Base-by-base conservation (phyloP, 1,140 invertebrate genomes). In the Drosophila obscura region DNA sequence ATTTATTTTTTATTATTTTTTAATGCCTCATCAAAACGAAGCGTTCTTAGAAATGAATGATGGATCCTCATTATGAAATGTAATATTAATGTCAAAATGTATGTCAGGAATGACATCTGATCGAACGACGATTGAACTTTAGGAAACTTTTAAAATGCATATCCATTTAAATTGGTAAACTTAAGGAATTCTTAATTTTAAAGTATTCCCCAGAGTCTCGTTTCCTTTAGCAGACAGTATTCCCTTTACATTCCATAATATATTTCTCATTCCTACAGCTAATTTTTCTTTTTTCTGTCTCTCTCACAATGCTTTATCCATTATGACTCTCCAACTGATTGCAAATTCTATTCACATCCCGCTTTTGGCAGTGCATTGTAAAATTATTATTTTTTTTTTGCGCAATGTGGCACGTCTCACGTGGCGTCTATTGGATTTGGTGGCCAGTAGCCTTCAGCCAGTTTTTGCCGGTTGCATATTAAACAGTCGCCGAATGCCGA, bases 381-480 rank as follows among this genome's bases (percentile, higher is more conserved):
- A 76, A 81, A 53, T 69, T 49, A 68, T 51, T 71, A 72, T 80
- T 39, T 62, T 62, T 62, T 50, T 46, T 44, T 39, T 46, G 44
- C 55, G 43, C 43, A 52, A 46, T 64, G 57, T 52, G 46, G 24
- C 48, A n/a, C 35, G 39, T 45, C 24, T 45, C 22, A 45, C 55
- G 22, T 59, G 76, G 44, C 60, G 80, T 80, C 81, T 73, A 81
- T 87, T 53, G 77, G 81, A 75, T 87, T 67, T 68, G 78, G 82
- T 87, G 81, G 81, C 74, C 73, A 81, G 82, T 87, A 87, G 81
- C 74, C 82, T 85, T 87, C 82, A 85, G 81, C 77, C 74, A 79
- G 65, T 52, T 78, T 78, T 43, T 49, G 82, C 63, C 51, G 69
- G 52, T 52, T 67, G 82, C 78, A 85, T 85, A 82, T 75, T 79